Conservation (phyloP, 1,140 invertebrate species). For the Galleria mellonella region DNA sequence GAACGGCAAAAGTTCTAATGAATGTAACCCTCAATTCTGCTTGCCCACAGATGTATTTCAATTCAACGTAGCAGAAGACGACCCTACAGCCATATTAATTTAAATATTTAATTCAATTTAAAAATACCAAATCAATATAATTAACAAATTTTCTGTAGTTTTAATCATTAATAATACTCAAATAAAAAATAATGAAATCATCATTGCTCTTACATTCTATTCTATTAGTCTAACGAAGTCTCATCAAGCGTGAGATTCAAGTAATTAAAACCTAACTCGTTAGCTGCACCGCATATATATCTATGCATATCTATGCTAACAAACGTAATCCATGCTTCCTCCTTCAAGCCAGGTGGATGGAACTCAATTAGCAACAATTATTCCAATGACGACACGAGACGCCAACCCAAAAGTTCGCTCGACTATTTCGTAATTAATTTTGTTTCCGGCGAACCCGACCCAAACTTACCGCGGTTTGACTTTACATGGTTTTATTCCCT, state of each 20-base stretch:
- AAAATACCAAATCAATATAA: too few species aligned
- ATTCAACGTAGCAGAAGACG: too few species aligned
- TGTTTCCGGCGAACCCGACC: slow-evolving; percentile 28
- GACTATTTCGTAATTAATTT: slow-evolving; percentile 59
- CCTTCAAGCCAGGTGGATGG: slow-evolving; percentile 26
- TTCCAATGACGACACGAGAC: slow-evolving; percentile 29
- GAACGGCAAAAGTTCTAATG: too few species aligned
- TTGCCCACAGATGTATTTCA: too few species aligned
- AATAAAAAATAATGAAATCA: too few species aligned
- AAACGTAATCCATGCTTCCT: slow-evolving; percentile 19
- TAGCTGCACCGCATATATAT: slow-evolving; percentile 14
- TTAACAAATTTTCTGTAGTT: too few species aligned
- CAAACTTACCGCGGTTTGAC: slow-evolving; percentile 16
- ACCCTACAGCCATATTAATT: too few species aligned
- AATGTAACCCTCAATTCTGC: too few species aligned
- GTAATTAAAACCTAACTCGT: slow-evolving; percentile 32
- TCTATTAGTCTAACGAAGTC: too few species aligned
- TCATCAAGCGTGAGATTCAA: not conserved
- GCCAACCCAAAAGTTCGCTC: slow-evolving; percentile 45
- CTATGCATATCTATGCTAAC: slow-evolving; percentile 9
- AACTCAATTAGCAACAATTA: slow-evolving; percentile 54
- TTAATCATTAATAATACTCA: too few species aligned
- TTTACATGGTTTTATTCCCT: slow-evolving; percentile 9
- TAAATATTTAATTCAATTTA: too few species aligned
- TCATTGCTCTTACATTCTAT: too few species aligned